These are phyloP conservation scores for Druon quercuslanigerum DNA, from an alignment of 1,140 invertebrate genomes.

Conservation along the genomic window DNA sequence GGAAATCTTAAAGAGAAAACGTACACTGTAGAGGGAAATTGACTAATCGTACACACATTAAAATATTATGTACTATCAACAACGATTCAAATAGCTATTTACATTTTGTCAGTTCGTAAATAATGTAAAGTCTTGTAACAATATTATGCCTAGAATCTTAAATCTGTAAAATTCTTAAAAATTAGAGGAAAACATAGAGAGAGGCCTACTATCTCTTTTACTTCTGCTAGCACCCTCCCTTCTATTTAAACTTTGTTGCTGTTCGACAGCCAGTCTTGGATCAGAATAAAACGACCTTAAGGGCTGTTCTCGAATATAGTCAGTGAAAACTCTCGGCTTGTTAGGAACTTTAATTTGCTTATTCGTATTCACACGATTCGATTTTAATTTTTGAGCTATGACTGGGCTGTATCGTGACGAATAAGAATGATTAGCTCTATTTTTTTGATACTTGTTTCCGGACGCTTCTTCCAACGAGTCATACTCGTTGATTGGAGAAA, in stretches of 20 bases:
- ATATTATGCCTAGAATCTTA: conserved; percentile 21
- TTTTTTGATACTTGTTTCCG: conserved; percentile 56
- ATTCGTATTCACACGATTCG: conserved; percentile 30
- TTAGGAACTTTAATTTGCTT: conserved; percentile 51
- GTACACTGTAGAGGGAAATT: neutral
- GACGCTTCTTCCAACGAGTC: conserved; percentile 58
- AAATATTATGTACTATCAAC: conserved; percentile 15
- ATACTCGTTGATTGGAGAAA: conserved; percentile 64
- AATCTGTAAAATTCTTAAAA: neutral
- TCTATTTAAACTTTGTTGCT: conserved; percentile 47
- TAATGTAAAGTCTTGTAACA: conserved; percentile 32
- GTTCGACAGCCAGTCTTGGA: conserved; percentile 62
- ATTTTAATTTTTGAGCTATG: conserved; percentile 47
- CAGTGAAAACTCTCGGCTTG: conserved; percentile 63
- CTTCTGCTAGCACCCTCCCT: conserved; percentile 35
- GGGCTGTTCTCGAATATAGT: conserved; percentile 64
- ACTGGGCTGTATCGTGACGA: conserved; percentile 61
- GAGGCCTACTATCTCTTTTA: conserved; percentile 62
- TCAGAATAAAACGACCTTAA: conserved; percentile 68
- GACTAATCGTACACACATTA: conserved; percentile 24
- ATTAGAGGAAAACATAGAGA: conserved; percentile 56
- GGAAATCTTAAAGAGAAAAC: conserved; percentile 6
- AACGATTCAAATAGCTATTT: conserved; percentile 31
- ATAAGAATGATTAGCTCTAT: conserved; percentile 52
- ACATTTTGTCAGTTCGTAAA: conserved; percentile 28